These are phyloP conservation scores for Falco punctatus DNA, from an alignment of 2,113 vertebrate species.

Conservation along the genomic window DNA sequence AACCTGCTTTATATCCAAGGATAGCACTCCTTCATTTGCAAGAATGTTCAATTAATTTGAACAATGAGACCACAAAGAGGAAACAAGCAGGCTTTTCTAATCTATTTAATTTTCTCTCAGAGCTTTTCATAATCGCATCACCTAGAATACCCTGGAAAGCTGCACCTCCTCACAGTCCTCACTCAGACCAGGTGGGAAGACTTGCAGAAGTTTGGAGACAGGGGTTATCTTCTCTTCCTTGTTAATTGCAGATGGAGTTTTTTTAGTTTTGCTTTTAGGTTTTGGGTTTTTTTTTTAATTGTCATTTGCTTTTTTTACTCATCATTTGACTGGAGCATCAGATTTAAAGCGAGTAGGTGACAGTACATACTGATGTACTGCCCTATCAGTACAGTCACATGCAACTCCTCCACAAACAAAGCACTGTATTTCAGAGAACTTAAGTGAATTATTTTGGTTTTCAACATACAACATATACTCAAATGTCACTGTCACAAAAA, in stretches of 20 bases:
- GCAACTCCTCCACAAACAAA: neutral
- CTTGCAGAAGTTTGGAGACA: neutral
- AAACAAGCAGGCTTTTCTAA: neutral
- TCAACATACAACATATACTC: neutral
- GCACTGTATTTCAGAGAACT: neutral
- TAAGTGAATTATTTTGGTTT: neutral
- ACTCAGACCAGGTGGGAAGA: neutral
- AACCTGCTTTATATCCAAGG: neutral
- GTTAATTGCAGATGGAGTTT: neutral
- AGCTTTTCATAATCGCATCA: neutral
- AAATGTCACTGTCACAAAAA: neutral
- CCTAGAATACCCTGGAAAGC: slow-evolving; percentile 3
- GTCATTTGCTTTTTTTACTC: neutral
- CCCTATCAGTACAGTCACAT: neutral
- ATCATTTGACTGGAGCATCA: neutral
- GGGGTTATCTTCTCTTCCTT: neutral
- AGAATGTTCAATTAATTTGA: neutral
- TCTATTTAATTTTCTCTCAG: neutral
- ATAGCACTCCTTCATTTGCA: neutral
- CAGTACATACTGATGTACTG: neutral
- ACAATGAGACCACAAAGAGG: neutral
- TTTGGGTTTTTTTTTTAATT: neutral
- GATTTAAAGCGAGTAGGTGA: neutral
- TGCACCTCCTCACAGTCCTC: neutral
- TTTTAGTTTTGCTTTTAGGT: neutral